phyloP scores from a whole-genome alignment of 2,888 invertebrate genomes.

The Melinopterus prodromus region DNA sequence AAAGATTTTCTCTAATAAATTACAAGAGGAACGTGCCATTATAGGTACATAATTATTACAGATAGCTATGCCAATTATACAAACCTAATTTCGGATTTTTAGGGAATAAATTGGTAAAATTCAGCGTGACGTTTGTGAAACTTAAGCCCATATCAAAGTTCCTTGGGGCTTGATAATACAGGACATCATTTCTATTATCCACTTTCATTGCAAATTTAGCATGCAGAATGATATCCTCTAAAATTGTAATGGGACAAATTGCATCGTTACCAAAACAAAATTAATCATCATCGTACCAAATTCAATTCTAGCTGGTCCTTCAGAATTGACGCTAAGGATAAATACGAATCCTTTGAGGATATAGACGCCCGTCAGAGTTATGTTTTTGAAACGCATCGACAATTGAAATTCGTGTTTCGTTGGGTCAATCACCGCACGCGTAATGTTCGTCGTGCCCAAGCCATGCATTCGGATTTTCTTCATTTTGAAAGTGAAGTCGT shows the following conservation, averaged over 20 bases:
- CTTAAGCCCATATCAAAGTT: conserved; percentile 14
- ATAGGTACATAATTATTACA: neutral
- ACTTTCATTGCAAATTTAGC: neutral
- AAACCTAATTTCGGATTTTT: neutral
- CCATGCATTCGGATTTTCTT: conserved; percentile 9
- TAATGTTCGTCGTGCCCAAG: neutral
- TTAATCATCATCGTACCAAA: neutral
- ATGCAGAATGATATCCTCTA: neutral
- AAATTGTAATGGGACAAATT: neutral
- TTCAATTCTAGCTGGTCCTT: conserved; percentile 11
- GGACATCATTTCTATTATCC: conserved; percentile 17
- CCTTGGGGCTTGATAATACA: conserved; percentile 9
- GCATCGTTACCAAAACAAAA: neutral
- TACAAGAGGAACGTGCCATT: neutral
- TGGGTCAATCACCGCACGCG: neutral
- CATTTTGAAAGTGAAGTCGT: conserved; percentile 14
- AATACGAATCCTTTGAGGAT: conserved; percentile 10
- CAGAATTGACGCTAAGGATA: neutral
- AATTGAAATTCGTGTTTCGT: conserved; percentile 13
- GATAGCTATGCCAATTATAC: neutral
- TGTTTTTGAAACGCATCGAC: conserved; percentile 8
- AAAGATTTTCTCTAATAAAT: neutral
- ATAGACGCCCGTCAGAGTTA: conserved; percentile 6
- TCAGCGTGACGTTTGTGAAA: neutral
- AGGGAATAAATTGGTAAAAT: conserved; percentile 14